Percentiles rank a stretch among this genome's conserved stretches.
phyloP scores from a whole-genome alignment of 2,797 vertebrate species.

The Scomberomorus guttatus region DNA sequence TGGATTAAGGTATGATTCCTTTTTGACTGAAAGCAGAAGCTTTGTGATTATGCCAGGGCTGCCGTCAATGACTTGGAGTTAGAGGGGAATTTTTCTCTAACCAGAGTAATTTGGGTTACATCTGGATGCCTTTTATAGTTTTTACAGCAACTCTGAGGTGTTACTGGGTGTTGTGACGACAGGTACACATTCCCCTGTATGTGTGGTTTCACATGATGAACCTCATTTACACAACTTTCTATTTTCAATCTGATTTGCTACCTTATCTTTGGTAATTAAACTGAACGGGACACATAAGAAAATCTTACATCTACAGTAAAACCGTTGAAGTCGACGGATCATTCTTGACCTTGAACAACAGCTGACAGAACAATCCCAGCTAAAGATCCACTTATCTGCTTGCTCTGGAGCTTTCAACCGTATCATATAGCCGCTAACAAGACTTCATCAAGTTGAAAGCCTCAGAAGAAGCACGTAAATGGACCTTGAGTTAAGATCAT shows the following conservation, averaged over 20 bases:
- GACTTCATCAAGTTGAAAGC: no score
- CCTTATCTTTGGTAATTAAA: neutral
- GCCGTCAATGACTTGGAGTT: constrained; percentile 37
- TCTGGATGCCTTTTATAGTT: constrained; percentile 6
- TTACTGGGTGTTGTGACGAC: neutral
- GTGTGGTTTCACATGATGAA: neutral
- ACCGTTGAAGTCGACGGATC: neutral
- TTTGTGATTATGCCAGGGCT: constrained; percentile 35
- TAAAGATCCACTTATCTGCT: no score
- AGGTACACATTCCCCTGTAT: neutral
- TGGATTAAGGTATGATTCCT: constrained; percentile 59
- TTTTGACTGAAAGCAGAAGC: constrained; percentile 42
- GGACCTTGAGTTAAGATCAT: no score
- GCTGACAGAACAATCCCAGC: no score
- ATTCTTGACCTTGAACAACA: neutral
- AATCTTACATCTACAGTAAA: no score
- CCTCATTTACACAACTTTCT: neutral
- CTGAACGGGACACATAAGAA: no score
- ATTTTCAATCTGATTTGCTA: neutral
- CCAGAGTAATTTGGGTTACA: constrained; percentile 31
- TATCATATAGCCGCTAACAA: no score
- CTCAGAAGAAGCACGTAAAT: no score
- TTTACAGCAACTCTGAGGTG: constrained; percentile 10
- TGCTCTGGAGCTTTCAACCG: no score
- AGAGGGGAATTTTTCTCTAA: constrained; percentile 18